Evolutionary conservation across 2,113 vertebrate species (phyloP).

Genomic region (Gavia stellata): DNA sequence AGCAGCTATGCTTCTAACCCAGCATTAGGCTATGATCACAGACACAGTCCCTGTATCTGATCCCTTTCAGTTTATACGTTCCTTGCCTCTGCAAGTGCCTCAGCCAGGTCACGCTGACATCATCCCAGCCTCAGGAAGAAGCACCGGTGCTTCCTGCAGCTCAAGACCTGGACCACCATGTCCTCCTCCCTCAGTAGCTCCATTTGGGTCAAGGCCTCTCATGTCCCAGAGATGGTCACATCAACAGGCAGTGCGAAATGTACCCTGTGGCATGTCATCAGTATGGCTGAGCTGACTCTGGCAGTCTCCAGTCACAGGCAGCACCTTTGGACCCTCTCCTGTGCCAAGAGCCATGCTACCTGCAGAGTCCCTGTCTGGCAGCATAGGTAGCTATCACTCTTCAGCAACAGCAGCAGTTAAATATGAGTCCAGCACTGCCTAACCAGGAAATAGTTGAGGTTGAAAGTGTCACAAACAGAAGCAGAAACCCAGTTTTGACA

Average conservation of each 20-base stretch:
- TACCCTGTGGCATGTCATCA: background rate
- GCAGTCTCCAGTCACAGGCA: background rate
- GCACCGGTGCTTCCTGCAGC: background rate
- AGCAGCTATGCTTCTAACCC: background rate
- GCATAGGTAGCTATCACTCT: background rate
- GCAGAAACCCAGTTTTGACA: background rate
- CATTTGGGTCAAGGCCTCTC: background rate
- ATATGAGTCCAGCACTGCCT: background rate
- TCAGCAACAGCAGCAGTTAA: background rate
- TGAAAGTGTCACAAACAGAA: background rate
- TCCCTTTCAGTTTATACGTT: background rate
- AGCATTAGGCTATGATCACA: background rate
- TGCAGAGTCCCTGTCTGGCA: background rate
- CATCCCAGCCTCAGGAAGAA: background rate
- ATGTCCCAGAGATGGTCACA: background rate
- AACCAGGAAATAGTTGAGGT: background rate
- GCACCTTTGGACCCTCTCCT: background rate
- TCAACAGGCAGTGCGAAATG: background rate
- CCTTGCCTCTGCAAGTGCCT: background rate
- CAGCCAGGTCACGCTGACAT: background rate
- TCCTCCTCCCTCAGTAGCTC: background rate
- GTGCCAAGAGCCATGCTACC: background rate
- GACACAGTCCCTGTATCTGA: background rate
- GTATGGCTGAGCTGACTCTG: background rate
- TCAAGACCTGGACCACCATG: background rate